Conservation (phyloP, 1,140 invertebrate species). For the Nasonia vitripennis region DNA sequence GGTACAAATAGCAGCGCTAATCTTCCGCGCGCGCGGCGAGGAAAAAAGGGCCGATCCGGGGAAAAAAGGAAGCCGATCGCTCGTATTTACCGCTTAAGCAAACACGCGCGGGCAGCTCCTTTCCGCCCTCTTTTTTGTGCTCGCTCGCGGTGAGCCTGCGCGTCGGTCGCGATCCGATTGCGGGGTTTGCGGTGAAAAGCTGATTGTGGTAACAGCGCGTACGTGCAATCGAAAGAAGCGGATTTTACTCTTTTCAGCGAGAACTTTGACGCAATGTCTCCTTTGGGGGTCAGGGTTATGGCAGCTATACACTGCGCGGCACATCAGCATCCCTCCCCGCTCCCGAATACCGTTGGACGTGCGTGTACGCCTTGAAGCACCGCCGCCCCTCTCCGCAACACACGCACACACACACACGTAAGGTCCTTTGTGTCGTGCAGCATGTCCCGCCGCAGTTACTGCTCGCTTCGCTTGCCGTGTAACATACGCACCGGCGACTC, state of each 20-base stretch:
- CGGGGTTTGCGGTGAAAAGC: neutral
- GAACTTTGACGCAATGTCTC: neutral
- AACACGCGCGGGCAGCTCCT: neutral
- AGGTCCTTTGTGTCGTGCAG: no score
- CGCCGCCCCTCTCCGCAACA: neutral
- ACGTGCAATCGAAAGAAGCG: no score
- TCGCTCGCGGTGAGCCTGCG: no score
- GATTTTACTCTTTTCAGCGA: neutral
- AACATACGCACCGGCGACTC: neutral
- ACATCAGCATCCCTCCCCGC: no score
- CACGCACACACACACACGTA: no score
- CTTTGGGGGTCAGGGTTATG: no score
- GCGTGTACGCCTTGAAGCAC: neutral
- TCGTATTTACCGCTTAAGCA: neutral
- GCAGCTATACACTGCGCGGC: no score
- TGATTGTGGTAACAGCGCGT: neutral
- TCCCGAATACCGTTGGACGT: no score
- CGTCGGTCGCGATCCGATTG: neutral
- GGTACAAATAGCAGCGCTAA: neutral
- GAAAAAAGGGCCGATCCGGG: neutral
- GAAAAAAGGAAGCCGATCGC: neutral
- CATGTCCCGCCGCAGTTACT: neutral
- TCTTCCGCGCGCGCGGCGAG: neutral
- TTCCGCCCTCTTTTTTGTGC: neutral
- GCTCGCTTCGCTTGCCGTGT: neutral